phyloP scores from a whole-genome alignment of 2,113 vertebrate species.

The Lutjanus erythropterus region DNA sequence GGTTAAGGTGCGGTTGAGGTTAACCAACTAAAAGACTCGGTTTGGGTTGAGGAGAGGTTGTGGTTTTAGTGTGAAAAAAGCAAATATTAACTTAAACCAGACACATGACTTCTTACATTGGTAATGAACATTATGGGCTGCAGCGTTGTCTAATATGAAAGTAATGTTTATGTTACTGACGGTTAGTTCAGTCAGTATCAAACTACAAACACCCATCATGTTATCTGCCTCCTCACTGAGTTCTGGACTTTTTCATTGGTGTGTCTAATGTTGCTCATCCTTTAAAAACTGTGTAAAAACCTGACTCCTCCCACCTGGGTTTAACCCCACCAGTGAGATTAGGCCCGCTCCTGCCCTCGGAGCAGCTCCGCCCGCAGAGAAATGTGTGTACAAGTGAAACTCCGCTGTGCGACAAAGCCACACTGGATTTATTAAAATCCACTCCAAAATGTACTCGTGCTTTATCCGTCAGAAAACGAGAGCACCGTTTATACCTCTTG shows the following conservation, averaged over 20 bases:
- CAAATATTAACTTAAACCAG: background rate
- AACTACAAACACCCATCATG: conserved; percentile 32
- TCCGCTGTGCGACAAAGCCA: conserved; percentile 67
- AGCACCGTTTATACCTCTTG: conserved; percentile 68
- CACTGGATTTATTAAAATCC: conserved; percentile 76
- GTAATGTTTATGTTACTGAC: no score
- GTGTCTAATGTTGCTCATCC: conserved; percentile 36
- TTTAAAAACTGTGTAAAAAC: conserved; percentile 3
- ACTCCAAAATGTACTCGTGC: conserved; percentile 62
- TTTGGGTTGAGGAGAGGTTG: background rate
- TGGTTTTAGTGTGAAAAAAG: background rate
- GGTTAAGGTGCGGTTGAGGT: background rate
- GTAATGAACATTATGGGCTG: no score
- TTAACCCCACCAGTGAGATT: conserved; percentile 48
- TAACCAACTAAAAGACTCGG: background rate
- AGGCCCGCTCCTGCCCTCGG: conserved; percentile 45
- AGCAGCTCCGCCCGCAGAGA: conserved; percentile 52
- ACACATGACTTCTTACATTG: no score
- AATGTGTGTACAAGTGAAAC: conserved; percentile 63
- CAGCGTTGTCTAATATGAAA: background rate
- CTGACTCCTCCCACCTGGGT: conserved; percentile 28
- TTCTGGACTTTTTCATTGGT: background rate
- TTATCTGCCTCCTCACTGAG: background rate
- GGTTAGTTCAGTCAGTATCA: background rate
- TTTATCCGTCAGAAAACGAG: conserved; percentile 62